Conservation (phyloP, 2,113 vertebrate genomes). For the Mellivora capensis region DNA sequence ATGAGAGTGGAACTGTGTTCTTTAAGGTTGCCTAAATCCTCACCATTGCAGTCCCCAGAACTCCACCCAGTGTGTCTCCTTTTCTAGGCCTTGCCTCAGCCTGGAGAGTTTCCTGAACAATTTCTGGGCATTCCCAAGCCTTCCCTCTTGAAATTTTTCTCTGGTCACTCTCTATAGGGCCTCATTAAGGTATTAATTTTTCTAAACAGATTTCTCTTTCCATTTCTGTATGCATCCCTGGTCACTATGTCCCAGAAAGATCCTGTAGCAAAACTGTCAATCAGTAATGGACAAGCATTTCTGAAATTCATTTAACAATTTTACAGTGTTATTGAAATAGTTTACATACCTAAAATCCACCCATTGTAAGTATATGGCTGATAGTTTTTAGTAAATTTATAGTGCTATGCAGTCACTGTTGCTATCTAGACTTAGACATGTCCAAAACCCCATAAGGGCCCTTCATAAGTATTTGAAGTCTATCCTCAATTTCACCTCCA, state of each 20-base stretch:
- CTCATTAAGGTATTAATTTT: background rate
- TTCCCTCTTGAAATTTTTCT: background rate
- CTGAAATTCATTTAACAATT: background rate
- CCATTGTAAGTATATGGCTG: background rate
- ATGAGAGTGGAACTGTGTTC: background rate
- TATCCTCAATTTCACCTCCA: background rate
- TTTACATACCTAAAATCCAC: background rate
- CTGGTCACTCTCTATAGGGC: background rate
- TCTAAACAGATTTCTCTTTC: slow-evolving; percentile 6
- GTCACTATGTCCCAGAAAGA: background rate
- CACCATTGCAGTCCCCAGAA: background rate
- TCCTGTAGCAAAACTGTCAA: background rate
- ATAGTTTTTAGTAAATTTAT: slow-evolving; percentile 29
- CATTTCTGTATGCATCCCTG: background rate
- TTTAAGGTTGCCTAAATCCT: background rate
- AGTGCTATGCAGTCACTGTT: background rate
- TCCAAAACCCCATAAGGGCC: background rate
- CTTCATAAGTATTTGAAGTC: background rate
- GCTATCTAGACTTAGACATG: background rate
- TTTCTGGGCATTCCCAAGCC: background rate
- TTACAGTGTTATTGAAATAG: background rate
- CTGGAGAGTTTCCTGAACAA: background rate
- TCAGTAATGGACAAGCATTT: background rate
- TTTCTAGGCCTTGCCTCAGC: background rate
- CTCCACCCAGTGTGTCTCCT: background rate